Conservation (phyloP, 2,797 vertebrate species). For the Coracias cyanogaster region DNA sequence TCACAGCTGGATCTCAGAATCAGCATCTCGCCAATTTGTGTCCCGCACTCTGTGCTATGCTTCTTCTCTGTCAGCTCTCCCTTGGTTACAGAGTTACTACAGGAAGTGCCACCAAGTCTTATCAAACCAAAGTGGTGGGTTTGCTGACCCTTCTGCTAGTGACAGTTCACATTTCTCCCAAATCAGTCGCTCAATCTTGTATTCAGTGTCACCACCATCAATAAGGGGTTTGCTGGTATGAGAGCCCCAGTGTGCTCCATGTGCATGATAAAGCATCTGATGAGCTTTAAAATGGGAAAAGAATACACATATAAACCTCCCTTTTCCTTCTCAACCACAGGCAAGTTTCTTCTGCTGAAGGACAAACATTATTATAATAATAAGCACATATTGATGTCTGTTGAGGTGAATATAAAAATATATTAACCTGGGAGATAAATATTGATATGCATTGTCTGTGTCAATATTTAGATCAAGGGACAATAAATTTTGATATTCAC, state of each 20-base stretch:
- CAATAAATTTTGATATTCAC: constrained; percentile 55
- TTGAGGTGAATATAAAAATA: constrained; percentile 43
- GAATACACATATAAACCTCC: background rate
- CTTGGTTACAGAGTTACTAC: background rate
- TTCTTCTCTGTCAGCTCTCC: accelerated
- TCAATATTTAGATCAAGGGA: constrained; percentile 68
- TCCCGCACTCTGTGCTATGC: accelerated
- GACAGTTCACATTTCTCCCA: background rate
- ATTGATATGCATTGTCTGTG: constrained; percentile 57
- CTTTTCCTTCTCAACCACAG: background rate
- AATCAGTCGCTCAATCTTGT: background rate
- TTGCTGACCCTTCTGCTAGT: background rate
- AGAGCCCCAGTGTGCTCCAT: background rate
- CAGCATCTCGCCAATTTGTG: accelerated
- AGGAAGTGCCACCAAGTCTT: background rate
- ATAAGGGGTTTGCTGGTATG: background rate
- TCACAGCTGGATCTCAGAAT: background rate
- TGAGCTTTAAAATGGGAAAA: background rate
- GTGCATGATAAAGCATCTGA: background rate
- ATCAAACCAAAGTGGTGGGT: background rate
- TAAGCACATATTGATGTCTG: constrained; percentile 58
- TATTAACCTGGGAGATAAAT: constrained; percentile 69
- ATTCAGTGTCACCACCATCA: background rate
- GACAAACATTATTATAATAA: constrained; percentile 53
- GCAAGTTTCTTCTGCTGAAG: constrained; percentile 43